These are phyloP conservation scores for Podabrus alpinus DNA, from an alignment of 2,888 invertebrate species.

Conservation along the genomic window DNA sequence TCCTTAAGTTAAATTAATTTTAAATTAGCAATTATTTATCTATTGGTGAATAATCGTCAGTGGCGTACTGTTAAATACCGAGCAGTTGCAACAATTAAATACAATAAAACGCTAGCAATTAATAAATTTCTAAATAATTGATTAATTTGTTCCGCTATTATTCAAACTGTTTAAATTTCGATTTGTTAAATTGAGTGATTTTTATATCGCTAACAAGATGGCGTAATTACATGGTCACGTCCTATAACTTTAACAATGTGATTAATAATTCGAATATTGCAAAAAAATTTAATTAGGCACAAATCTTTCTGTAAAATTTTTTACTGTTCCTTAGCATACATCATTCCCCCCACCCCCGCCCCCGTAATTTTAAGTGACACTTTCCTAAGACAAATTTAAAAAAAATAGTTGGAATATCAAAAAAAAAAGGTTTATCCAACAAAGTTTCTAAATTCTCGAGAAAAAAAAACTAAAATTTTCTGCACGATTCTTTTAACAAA, in stretches of 20 bases:
- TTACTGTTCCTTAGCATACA: too few relatives aligned
- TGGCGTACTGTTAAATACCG: too few relatives aligned
- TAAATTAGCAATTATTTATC: too few relatives aligned
- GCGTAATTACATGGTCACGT: background rate
- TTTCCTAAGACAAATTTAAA: background rate
- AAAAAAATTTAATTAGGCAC: background rate
- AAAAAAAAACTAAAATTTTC: background rate
- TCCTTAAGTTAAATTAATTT: too few relatives aligned
- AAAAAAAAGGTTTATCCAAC: background rate
- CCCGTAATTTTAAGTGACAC: background rate
- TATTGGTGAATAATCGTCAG: too few relatives aligned
- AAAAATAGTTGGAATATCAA: background rate
- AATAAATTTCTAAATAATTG: background rate
- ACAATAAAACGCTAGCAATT: too few relatives aligned
- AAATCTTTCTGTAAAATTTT: background rate
- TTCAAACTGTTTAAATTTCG: background rate
- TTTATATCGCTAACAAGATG: background rate
- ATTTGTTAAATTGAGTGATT: background rate
- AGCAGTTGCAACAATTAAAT: too few relatives aligned
- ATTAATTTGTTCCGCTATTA: background rate
- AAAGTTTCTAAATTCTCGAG: background rate
- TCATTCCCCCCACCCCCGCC: background rate
- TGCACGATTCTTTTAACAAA: background rate
- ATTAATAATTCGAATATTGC: background rate
- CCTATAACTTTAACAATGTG: background rate